Conservation (phyloP, 2,888 invertebrate genomes). For the Lasioglossum villosulum region DNA sequence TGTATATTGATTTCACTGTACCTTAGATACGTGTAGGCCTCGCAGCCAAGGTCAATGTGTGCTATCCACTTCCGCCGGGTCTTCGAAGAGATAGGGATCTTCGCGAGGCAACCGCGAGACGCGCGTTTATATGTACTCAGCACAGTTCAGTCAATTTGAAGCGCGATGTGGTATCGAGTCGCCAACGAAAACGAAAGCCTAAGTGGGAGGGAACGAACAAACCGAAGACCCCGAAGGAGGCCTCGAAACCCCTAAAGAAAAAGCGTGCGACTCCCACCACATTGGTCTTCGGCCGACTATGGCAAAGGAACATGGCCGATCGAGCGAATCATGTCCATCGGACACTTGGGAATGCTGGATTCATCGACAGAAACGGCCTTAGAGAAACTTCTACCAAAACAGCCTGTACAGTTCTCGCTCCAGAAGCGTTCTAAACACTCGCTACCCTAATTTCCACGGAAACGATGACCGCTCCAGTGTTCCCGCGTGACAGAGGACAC, state of each 20-base stretch:
- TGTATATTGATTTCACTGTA: not conserved
- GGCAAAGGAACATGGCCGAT: slow-evolving; percentile 22
- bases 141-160: slow-evolving; percentile 81
- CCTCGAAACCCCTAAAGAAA: slow-evolving; percentile 42
- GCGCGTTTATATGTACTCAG: slow-evolving; percentile 57
- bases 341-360: not conserved
- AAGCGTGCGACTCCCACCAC: slow-evolving; percentile 63
- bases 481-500: not conserved
- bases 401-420: not conserved
- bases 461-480: not conserved
- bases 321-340: not conserved
- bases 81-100: not conserved
- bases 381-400: not conserved
- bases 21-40: not conserved
- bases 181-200: slow-evolving; percentile 70
- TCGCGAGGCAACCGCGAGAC: slow-evolving; percentile 43
- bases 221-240: slow-evolving; percentile 48
- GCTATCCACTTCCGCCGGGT: not conserved
- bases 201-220: slow-evolving; percentile 39
- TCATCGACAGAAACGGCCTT: slow-evolving; percentile 13
- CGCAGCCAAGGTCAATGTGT: not conserved
- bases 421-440: not conserved
- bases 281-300: slow-evolving; percentile 55
- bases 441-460: not conserved
- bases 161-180: slow-evolving; percentile 77